Base-by-base conservation (phyloP, 2,888 invertebrate genomes). In the Punctoribates punctum region DNA sequence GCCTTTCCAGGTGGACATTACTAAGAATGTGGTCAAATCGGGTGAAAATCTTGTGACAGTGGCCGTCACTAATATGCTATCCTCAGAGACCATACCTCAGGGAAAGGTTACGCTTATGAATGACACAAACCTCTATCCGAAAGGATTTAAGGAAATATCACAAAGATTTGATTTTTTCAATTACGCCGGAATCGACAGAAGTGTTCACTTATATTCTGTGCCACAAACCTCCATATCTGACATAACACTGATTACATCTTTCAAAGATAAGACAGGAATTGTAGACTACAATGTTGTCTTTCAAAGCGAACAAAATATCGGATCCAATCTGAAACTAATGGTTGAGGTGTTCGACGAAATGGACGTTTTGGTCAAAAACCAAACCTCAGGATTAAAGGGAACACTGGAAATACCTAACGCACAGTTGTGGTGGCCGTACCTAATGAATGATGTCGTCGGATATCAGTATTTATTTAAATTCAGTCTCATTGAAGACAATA, bases 81-180 rank as follows among this genome's bases (percentile, higher is more conserved):
- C 83, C 0, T 83, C 83, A 27, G 81, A 83, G 5, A 86, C 86
- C 1, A 82, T 86, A 27, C 86, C 86, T 0, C 86, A 85, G 15
- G 86, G 85, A 9, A 38, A 67, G 13, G 60, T 79, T 9, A 60
- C 29, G 3, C 73, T 74, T 73, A 62, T 76, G 29, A 77, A 25
- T 6, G 78, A 74, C 65, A 48, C 51, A 9, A 51, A 48, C 20
- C 27, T 85, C 85, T 90, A 83, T 88, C 91, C 85, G 82, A 84
- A 81, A 85, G 90, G 81, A 82, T 88, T 80, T 79, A 87, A 89
- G 79, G 84, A 89, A n/a, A 94, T 95, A 83, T 86, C 88, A 9
- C 92, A 93, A 82, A 90, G 91, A 23, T 96, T 98, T 83, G 98
- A 98, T 84, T 98, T 98, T 85, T 96, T 95, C 86, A 97, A 98